Evolutionary conservation across 2,113 vertebrate species (phyloP).

Genomic region (Sturnira hondurensis): DNA sequence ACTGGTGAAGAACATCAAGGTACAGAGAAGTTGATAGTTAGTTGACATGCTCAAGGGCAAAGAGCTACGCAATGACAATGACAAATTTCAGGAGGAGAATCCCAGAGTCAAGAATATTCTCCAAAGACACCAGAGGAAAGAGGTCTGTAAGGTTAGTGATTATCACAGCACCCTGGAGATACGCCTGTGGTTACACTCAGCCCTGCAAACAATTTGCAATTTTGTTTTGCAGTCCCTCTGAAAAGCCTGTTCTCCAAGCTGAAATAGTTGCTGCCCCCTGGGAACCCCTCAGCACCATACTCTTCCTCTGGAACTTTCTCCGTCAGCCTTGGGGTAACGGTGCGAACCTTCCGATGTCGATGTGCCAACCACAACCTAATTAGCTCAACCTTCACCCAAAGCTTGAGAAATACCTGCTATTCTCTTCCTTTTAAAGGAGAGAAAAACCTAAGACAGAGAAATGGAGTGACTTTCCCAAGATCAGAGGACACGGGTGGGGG

Average conservation of each 20-base stretch:
- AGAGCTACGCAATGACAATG: background rate
- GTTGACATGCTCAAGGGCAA: background rate
- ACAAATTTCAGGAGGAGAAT: background rate
- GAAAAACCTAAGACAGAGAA: background rate
- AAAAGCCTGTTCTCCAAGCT: background rate
- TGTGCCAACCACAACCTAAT: background rate
- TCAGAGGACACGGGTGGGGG: background rate
- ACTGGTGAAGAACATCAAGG: background rate
- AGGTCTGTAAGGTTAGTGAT: background rate
- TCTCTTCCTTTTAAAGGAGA: background rate
- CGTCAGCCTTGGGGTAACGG: background rate
- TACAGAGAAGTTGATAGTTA: background rate
- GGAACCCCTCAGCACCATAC: background rate
- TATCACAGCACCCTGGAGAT: background rate
- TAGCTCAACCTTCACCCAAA: background rate
- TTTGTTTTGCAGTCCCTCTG: conserved; percentile 45
- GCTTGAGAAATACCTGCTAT: background rate
- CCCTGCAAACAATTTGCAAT: conserved; percentile 22
- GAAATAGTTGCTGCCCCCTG: background rate
- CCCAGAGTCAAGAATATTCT: background rate
- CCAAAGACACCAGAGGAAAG: background rate
- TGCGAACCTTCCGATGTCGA: background rate
- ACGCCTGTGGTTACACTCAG: conserved; percentile 27
- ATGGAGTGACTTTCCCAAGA: background rate
- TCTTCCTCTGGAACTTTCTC: background rate